Conservation (phyloP, 2,888 invertebrate species). For the Ichneumoninae sp. region DNA sequence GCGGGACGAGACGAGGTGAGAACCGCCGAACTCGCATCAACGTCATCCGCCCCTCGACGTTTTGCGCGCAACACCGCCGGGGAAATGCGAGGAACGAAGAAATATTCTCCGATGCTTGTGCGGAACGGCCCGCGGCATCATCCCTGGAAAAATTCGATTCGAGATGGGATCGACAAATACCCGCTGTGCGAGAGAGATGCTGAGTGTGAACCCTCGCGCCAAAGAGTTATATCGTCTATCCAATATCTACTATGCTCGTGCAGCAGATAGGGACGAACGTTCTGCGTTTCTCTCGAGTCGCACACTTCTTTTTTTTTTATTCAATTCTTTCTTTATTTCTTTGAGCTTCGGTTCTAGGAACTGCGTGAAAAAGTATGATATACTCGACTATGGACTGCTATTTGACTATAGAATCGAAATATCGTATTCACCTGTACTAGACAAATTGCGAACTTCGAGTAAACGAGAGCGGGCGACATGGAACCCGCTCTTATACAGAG, state of each 20-base stretch:
- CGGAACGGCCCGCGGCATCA: constrained; percentile 14
- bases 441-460: background rate
- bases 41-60: constrained; percentile 28
- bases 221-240: constrained; percentile 43
- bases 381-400: background rate
- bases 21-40: constrained; percentile 35
- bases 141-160: constrained; percentile 47
- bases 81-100: constrained; percentile 1
- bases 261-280: background rate
- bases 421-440: background rate
- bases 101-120: constrained; percentile 32
- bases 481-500: too few species aligned
- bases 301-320: background rate
- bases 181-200: constrained; percentile 3
- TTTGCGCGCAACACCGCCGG: constrained; percentile 8
- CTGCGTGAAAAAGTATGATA: constrained; percentile 12
- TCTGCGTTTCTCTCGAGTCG: background rate
- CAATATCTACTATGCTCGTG: constrained; percentile 33
- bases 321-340: background rate
- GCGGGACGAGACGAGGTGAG: constrained; percentile 20
- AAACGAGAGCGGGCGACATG: too few species aligned
- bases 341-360: background rate
- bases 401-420: background rate
- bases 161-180: constrained; percentile 47
- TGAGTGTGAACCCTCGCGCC: constrained; percentile 13